A percentile compares a stretch with the other conserved stretches of the same genome.
phyloP scores from a whole-genome alignment of 2,797 vertebrate genomes.

The Clarias pachynema region DNA sequence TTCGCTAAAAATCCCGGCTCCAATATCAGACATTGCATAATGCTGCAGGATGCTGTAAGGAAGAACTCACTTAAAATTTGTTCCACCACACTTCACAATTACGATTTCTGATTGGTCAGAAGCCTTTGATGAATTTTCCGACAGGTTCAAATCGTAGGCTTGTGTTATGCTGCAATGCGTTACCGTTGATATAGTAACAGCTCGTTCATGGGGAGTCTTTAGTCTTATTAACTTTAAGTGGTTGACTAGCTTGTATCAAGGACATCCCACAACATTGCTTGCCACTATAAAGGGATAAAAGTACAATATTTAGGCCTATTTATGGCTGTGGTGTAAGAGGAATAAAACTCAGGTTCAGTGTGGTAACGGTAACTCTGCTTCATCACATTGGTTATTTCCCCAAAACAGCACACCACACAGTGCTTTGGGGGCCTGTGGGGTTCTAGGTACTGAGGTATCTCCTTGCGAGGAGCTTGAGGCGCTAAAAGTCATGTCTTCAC shows the following conservation, averaged over 20 bases:
- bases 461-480: slow-evolving; percentile 62
- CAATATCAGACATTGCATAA: not conserved
- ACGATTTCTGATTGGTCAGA: not conserved
- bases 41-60: no score
- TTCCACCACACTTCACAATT: not conserved
- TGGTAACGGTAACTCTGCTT: not conserved
- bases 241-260: not conserved
- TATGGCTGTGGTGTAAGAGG: not conserved
- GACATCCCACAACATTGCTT: no score
- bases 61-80: not conserved
- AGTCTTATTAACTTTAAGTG: no score
- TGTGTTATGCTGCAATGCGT: no score
- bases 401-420: not conserved
- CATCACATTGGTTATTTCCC: not conserved
- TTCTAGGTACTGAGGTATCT: slow-evolving; percentile 58
- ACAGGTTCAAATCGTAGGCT: not conserved
- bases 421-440: slow-evolving; percentile 35
- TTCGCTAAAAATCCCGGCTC: slow-evolving; percentile 27
- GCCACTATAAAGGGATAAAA: not conserved
- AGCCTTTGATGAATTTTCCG: not conserved
- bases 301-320: not conserved
- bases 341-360: not conserved
- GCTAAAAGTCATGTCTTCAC: slow-evolving; percentile 73
- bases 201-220: no score
- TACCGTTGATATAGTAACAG: not conserved